Percentiles rank a stretch among this genome's conserved stretches.
These are phyloP conservation scores for Grantiella picta DNA, from an alignment of 2,113 vertebrate species.

Conservation along the genomic window DNA sequence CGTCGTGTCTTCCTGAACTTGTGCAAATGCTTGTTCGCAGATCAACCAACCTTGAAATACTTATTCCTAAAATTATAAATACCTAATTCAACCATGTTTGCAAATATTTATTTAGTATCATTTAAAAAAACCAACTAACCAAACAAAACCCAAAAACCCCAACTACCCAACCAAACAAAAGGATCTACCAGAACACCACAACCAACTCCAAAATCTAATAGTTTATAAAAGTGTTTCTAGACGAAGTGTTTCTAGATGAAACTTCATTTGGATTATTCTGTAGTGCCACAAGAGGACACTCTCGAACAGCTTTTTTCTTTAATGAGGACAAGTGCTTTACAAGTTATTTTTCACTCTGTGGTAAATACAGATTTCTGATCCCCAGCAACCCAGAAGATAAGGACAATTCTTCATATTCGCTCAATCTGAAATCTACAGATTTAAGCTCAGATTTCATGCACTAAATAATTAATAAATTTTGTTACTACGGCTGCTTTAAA, in stretches of 20 bases:
- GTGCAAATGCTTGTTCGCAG: background rate
- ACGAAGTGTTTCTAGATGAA: background rate
- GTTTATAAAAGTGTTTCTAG: background rate
- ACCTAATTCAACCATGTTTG: background rate
- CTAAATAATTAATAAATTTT: background rate
- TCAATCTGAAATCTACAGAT: background rate
- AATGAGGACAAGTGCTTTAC: fast-evolving
- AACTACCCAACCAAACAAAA: background rate
- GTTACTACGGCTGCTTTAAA: background rate
- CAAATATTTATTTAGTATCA: background rate
- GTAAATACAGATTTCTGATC: background rate
- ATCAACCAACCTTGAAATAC: background rate
- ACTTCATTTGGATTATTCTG: background rate
- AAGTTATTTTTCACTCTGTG: background rate
- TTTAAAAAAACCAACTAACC: background rate
- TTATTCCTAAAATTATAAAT: background rate
- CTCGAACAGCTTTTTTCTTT: background rate
- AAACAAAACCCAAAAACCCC: background rate
- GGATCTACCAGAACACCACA: background rate
- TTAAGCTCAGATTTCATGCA: background rate
- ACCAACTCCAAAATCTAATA: background rate
- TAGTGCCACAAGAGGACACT: constrained; percentile 18
- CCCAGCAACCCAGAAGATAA: background rate
- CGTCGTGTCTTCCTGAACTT: fast-evolving
- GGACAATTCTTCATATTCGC: background rate